Evolutionary conservation across 2,888 invertebrate genomes (phyloP).

Genomic region (Habroteleia sp.): DNA sequence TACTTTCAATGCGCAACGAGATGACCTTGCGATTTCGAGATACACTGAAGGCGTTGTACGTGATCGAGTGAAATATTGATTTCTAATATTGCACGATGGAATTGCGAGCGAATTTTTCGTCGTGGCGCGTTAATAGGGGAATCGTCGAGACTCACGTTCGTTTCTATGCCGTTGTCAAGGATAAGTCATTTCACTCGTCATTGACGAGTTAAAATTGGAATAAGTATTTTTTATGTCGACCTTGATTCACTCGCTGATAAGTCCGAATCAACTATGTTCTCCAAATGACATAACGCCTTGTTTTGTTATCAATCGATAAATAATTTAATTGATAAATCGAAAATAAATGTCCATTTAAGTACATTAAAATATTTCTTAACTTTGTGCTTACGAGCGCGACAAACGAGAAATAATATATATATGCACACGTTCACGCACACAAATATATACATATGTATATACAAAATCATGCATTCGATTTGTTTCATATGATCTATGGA

Average conservation of each 20-base stretch:
- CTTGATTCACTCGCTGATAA: conserved; percentile 41
- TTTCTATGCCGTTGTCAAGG: conserved; percentile 19
- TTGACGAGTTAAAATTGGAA: conserved; percentile 49
- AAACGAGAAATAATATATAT: no score
- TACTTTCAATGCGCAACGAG: no score
- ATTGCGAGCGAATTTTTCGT: conserved; percentile 8
- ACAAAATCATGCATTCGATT: no score
- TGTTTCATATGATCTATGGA: no score
- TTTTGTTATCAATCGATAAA: conserved; percentile 27
- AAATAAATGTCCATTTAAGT: conserved; percentile 4
- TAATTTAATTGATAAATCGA: conserved; percentile 21
- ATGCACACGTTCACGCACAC: no score
- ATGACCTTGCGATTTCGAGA: conserved; percentile 10
- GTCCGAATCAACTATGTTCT: conserved; percentile 31
- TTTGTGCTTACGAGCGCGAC: no score
- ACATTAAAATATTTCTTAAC: conserved; percentile 3
- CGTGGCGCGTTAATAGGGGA: conserved; percentile 1
- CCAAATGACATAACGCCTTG: conserved; percentile 24
- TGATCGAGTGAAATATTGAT: conserved; percentile 15
- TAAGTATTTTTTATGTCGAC: conserved; percentile 41
- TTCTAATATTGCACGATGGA: conserved; percentile 9
- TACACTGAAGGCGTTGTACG: background rate
- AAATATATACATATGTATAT: no score
- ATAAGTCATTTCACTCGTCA: conserved; percentile 43
- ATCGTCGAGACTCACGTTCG: conserved; percentile 6